Conservation (phyloP, 2,888 invertebrate genomes). For the Pteria penguin region DNA sequence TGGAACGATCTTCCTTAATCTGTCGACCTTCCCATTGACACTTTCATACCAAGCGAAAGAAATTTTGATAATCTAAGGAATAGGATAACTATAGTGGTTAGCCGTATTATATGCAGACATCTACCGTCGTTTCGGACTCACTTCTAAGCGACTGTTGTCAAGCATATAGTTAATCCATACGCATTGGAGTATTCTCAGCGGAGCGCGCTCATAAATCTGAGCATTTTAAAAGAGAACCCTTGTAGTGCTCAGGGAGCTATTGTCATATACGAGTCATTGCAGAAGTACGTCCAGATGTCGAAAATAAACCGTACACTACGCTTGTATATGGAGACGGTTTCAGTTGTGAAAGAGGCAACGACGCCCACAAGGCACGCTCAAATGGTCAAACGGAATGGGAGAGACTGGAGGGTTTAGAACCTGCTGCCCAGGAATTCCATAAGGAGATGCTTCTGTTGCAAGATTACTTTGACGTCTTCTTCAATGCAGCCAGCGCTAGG, state of each 20-base stretch:
- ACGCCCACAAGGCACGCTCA: slow-evolving; percentile 40
- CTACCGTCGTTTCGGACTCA: slow-evolving; percentile 22
- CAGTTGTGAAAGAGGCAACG: slow-evolving; percentile 32
- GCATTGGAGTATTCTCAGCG: slow-evolving; percentile 12
- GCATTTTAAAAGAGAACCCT: slow-evolving; percentile 32
- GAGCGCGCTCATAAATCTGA: slow-evolving; percentile 32
- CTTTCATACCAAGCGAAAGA: slow-evolving; percentile 16
- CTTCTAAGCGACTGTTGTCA: slow-evolving; percentile 15
- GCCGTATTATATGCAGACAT: slow-evolving; percentile 24
- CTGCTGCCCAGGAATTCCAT: slow-evolving; percentile 50
- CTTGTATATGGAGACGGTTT: slow-evolving; percentile 43
- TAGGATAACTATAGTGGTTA: slow-evolving; percentile 18
- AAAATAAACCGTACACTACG: slow-evolving; percentile 12
- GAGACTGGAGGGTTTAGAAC: slow-evolving; percentile 44
- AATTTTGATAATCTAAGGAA: slow-evolving; percentile 10
- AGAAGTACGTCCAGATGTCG: slow-evolving; percentile 17
- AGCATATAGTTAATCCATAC: slow-evolving; percentile 29
- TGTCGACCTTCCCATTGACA: slow-evolving; percentile 1
- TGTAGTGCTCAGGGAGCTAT: slow-evolving; percentile 28
- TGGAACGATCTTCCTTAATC: background rate
- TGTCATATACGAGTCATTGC: slow-evolving; percentile 16
- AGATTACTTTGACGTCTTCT: slow-evolving; percentile 41
- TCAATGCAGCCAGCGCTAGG: slow-evolving; percentile 37
- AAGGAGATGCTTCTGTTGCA: slow-evolving; percentile 49
- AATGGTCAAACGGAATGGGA: slow-evolving; percentile 38